These are phyloP conservation scores for Symphodus melops DNA, from an alignment of 2,113 vertebrate genomes.

Conservation along the genomic window DNA sequence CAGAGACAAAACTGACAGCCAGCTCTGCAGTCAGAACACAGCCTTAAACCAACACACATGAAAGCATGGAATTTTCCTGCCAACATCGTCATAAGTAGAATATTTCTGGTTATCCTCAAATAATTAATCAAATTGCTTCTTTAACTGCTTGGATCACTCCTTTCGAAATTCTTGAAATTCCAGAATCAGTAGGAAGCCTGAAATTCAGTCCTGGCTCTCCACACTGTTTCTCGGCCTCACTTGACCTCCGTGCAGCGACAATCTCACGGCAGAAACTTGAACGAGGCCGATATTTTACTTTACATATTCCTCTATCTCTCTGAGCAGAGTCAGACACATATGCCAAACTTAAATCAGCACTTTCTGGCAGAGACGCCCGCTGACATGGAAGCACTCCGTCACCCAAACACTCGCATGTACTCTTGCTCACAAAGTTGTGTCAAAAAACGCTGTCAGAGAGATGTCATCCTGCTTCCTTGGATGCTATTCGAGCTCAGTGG, in stretches of 20 bases:
- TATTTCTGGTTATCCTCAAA: conserved; percentile 23
- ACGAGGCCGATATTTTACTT: background rate
- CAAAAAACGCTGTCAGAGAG: conserved; percentile 51
- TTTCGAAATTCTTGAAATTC: conserved; percentile 43
- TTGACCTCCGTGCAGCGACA: conserved; percentile 43
- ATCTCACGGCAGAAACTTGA: conserved; percentile 21
- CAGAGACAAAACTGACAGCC: background rate
- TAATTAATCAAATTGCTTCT: conserved; percentile 32
- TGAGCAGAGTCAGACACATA: conserved; percentile 5
- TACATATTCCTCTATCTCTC: background rate
- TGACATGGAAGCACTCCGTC: conserved; percentile 11
- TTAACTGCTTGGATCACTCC: conserved; percentile 31
- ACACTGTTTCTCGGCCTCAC: conserved; percentile 20
- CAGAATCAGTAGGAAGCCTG: background rate
- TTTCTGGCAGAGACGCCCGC: conserved; percentile 14
- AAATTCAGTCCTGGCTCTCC: background rate
- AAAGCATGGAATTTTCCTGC: background rate
- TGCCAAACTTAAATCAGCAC: conserved; percentile 10
- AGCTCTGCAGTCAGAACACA: background rate
- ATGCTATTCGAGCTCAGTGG: conserved; percentile 36
- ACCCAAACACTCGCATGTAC: conserved; percentile 16
- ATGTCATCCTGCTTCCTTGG: conserved; percentile 42
- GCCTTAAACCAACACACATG: background rate
- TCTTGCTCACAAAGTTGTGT: conserved; percentile 43
- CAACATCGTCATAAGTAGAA: conserved; percentile 9